Conservation (phyloP, 2,797 vertebrate species). For the Anomalospiza imberbis region DNA sequence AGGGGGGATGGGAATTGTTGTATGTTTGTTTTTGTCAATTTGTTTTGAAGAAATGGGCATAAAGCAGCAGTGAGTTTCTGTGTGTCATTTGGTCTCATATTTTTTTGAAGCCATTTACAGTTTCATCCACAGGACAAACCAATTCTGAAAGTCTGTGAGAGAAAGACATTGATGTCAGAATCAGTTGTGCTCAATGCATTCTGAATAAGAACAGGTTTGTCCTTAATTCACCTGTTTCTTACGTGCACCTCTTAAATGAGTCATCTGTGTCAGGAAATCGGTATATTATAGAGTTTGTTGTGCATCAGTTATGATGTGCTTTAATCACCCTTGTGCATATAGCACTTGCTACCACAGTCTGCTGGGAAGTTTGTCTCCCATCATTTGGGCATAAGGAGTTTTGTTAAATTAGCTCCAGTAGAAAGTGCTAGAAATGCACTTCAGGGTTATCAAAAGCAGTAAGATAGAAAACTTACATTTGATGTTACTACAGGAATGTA, state of each 20-base stretch:
- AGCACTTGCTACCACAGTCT: neutral
- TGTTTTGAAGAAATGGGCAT: neutral
- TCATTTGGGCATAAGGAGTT: neutral
- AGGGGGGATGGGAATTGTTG: neutral
- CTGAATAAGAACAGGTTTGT: neutral
- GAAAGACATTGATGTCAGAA: neutral
- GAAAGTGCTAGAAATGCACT: neutral
- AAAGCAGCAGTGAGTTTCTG: neutral
- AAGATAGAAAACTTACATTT: neutral
- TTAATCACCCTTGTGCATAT: neutral
- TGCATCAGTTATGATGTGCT: neutral
- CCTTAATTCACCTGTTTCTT: neutral
- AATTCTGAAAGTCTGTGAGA: neutral
- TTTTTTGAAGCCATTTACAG: neutral
- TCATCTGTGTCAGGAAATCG: slow-evolving; percentile 14
- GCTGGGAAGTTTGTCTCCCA: neutral
- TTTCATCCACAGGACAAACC: neutral
- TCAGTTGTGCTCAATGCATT: neutral
- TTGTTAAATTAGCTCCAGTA: neutral
- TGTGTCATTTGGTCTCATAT: neutral
- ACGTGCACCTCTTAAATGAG: neutral
- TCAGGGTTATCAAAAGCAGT: neutral
- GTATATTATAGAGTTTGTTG: neutral
- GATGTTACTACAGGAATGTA: neutral
- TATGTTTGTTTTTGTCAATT: neutral